These are phyloP conservation scores for Echinarachnius parma DNA, from an alignment of 53 echinoderm and acorn worm genomes.

Conservation along the genomic window DNA sequence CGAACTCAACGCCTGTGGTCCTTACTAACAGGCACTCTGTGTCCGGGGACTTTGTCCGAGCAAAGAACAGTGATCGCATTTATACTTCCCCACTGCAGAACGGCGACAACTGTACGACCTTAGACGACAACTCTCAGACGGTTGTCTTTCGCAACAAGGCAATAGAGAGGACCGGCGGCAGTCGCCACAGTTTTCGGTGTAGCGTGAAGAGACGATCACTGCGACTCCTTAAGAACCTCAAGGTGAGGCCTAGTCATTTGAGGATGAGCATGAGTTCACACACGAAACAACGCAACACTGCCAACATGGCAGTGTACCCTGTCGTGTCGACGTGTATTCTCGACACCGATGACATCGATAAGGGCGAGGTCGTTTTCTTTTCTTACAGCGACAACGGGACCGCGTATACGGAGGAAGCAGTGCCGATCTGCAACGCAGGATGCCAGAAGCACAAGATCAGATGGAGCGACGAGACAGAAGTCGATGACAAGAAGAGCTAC, in stretches of 20 bases:
- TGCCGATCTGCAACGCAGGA: constrained; percentile 32
- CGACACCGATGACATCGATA: constrained; percentile 30
- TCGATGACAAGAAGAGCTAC: constrained; percentile 3
- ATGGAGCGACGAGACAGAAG: neutral
- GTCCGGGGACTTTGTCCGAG: neutral
- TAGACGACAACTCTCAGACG: too few species aligned
- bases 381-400: constrained; percentile 25
- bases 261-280: constrained; percentile 25
- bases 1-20: too few species aligned
- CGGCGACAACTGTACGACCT: constrained; percentile 28
- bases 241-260: constrained; percentile 4
- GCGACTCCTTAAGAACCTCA: constrained; percentile 11
- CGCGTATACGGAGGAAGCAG: constrained; percentile 16
- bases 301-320: neutral
- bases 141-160: too few species aligned
- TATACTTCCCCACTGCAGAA: too few species aligned
- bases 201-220: constrained; percentile 26
- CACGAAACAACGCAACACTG: neutral
- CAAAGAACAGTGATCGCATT: too few species aligned
- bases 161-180: too few species aligned
- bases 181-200: constrained; percentile 22
- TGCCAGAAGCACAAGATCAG: constrained; percentile 20
- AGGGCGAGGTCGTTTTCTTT: constrained; percentile 35
- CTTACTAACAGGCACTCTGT: neutral
- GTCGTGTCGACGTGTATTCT: constrained; percentile 14